Evolutionary conservation across 2,888 invertebrate genomes (phyloP).

Genomic region (Chirona hameri): DNA sequence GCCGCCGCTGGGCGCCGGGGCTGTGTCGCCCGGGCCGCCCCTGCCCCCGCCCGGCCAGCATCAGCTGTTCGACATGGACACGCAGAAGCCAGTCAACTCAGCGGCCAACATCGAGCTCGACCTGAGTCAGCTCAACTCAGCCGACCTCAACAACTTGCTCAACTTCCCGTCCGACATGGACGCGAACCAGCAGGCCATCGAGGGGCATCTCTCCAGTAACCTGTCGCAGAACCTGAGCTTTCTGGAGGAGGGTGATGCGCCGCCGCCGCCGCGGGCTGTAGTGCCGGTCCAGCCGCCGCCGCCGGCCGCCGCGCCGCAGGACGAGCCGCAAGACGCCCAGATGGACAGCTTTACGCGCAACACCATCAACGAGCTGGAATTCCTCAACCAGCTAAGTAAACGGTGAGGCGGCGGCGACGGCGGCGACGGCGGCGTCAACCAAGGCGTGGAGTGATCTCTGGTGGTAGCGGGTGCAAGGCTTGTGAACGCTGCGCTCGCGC

Average conservation of each 20-base stretch:
- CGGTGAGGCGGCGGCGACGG: constrained; percentile 2
- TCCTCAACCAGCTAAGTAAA: constrained; percentile 10
- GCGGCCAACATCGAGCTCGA: constrained; percentile 35
- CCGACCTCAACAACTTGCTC: constrained; percentile 34
- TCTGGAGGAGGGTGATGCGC: constrained; percentile 44
- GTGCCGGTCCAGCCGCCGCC: too few species aligned
- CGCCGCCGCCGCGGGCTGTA: not conserved
- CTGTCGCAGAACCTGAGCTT: constrained; percentile 52
- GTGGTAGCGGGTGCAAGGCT: not conserved
- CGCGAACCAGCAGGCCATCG: constrained; percentile 36
- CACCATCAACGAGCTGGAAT: constrained; percentile 22
- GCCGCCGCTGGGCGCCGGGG: not conserved
- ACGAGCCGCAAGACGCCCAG: constrained; percentile 11
- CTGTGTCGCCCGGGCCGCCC: not conserved
- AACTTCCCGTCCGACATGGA: constrained; percentile 12
- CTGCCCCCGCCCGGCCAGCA: not conserved
- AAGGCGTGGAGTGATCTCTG: too few species aligned
- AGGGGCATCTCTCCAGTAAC: constrained; percentile 50
- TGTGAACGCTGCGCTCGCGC: not conserved
- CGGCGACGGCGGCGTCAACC: not conserved
- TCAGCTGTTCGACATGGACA: constrained; percentile 24
- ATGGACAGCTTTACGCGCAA: constrained; percentile 23
- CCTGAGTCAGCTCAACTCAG: constrained; percentile 37
- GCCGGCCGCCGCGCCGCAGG: not conserved
- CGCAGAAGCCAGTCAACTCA: not conserved